These are phyloP conservation scores for Amblyjoppa proteus DNA, from an alignment of 2,888 invertebrate species.

Conservation along the genomic window DNA sequence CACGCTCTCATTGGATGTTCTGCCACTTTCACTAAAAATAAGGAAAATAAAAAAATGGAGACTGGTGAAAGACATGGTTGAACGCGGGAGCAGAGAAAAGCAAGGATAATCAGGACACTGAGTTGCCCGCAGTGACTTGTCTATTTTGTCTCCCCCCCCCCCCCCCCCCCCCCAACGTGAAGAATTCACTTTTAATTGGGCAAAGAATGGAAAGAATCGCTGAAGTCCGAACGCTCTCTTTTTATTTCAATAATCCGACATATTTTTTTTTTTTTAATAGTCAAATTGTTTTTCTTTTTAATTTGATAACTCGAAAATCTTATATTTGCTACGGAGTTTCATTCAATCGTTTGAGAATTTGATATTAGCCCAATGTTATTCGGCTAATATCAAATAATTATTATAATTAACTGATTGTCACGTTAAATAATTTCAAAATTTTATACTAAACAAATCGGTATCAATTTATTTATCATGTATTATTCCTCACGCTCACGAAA, in stretches of 20 bases:
- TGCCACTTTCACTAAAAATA: not conserved
- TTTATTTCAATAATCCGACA: not conserved
- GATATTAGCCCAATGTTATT: no score
- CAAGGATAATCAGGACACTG: slow-evolving; percentile 38
- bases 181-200: slow-evolving; percentile 53
- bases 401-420: no score
- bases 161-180: slow-evolving; percentile 51
- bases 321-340: not conserved
- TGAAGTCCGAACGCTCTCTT: not conserved
- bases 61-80: not conserved
- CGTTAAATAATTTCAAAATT: not conserved
- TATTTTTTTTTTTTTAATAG: not conserved
- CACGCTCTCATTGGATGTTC: slow-evolving; percentile 3
- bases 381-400: no score
- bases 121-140: slow-evolving; percentile 22
- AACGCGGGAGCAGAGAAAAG: not conserved
- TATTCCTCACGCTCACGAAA: not conserved
- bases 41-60: not conserved
- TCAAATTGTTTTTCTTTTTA: not conserved
- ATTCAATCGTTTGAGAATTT: no score
- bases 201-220: slow-evolving; percentile 11
- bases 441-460: not conserved
- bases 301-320: not conserved
- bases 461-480: not conserved
- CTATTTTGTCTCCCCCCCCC: slow-evolving; percentile 50